Conservation (phyloP, 2,797 vertebrate genomes). For the Esox lucius region DNA sequence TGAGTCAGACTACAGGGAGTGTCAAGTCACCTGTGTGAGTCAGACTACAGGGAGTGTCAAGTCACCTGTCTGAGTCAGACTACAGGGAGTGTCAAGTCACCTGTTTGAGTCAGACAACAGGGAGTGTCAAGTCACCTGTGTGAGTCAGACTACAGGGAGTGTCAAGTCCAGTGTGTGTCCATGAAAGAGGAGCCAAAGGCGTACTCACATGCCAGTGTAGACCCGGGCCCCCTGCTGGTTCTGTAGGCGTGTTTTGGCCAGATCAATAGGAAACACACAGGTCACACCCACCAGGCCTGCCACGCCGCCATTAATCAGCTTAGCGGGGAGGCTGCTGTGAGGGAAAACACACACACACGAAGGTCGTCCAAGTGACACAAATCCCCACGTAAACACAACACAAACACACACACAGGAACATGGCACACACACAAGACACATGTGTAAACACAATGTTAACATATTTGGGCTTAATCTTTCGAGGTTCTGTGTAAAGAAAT, state of each 20-base stretch:
- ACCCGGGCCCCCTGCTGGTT: slow-evolving; percentile 84
- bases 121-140: too few relatives aligned
- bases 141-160: not conserved
- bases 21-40: too few relatives aligned
- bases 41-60: too few relatives aligned
- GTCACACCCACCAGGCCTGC: slow-evolving; percentile 89
- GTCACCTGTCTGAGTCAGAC: too few relatives aligned
- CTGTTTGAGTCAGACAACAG: not conserved
- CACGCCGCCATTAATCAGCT: slow-evolving; percentile 90
- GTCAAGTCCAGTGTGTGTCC: not conserved
- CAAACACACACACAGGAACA: slow-evolving; percentile 3
- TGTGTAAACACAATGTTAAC: not conserved
- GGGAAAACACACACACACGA: slow-evolving; percentile 39
- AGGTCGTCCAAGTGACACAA: not conserved
- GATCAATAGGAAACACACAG: slow-evolving; percentile 90
- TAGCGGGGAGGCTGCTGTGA: slow-evolving; percentile 81
- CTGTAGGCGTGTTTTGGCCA: slow-evolving; percentile 90
- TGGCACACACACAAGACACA: not conserved
- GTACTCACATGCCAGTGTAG: slow-evolving; percentile 88
- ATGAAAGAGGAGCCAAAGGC: not conserved
- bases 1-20: not conserved
- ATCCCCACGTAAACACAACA: slow-evolving; percentile 12
- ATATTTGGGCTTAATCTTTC: not conserved
- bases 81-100: too few relatives aligned
- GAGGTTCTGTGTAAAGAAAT: not conserved